A percentile compares a stretch with the other conserved stretches of the same genome.
Evolutionary conservation across 2,113 vertebrate species (phyloP).

Genomic region (Protobothrops flavoviridis): DNA sequence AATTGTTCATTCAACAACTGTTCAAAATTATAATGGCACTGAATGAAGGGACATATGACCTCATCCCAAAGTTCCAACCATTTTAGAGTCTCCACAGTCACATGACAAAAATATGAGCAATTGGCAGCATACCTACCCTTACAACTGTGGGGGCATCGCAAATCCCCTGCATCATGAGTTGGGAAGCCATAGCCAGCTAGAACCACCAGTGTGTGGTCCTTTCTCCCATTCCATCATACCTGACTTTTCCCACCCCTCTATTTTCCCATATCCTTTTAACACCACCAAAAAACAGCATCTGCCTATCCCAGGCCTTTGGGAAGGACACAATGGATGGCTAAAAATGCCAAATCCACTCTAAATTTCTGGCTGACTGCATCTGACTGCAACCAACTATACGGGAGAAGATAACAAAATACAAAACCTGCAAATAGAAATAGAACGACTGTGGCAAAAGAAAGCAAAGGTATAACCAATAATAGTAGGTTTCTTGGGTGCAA

Average conservation of each 20-base stretch:
- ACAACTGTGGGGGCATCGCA: background rate
- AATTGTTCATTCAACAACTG: background rate
- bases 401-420: background rate
- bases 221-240: background rate
- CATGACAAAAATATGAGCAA: background rate
- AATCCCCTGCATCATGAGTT: background rate
- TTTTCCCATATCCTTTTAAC: background rate
- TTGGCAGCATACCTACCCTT: background rate
- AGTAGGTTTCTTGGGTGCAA: background rate
- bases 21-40: background rate
- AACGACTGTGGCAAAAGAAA: background rate
- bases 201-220: background rate
- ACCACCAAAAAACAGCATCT: background rate
- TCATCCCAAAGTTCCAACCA: background rate
- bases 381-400: background rate
- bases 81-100: background rate
- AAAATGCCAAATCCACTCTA: background rate
- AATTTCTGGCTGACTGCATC: background rate
- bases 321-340: background rate
- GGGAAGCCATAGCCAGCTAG: background rate
- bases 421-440: background rate
- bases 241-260: background rate
- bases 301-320: background rate
- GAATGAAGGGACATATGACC: background rate
- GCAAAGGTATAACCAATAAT: no score